A percentile compares a stretch with the other conserved stretches of the same genome.
phyloP scores from a whole-genome alignment of 2,797 vertebrate genomes.

The Sciaenops ocellatus region DNA sequence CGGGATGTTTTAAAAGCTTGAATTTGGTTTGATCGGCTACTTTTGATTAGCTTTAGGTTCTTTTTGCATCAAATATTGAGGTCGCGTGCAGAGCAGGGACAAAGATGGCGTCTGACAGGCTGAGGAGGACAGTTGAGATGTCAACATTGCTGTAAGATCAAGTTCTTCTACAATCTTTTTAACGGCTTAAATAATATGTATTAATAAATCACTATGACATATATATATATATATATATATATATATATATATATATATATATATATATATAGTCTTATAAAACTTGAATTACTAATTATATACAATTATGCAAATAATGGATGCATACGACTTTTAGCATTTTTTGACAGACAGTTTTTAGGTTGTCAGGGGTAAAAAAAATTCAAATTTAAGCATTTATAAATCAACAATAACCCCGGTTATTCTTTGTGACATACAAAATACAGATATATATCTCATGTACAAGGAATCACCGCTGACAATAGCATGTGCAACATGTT shows the following conservation, averaged over 20 bases:
- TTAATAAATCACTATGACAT: neutral
- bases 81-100: neutral
- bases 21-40: neutral
- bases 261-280: neutral
- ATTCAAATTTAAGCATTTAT: neutral
- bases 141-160: neutral
- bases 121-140: neutral
- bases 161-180: neutral
- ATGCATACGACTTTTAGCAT: accelerated
- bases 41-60: neutral
- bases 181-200: neutral
- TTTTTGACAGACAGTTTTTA: neutral
- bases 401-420: neutral
- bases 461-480: neutral
- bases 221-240: neutral
- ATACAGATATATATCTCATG: too few relatives aligned
- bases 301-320: too few relatives aligned
- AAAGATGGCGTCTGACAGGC: neutral
- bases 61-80: neutral
- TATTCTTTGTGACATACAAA: neutral
- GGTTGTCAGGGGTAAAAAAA: neutral
- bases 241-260: neutral
- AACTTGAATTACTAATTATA: neutral
- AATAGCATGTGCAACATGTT: neutral
- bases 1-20: neutral